These are phyloP conservation scores for Eristalis tenax DNA, from an alignment of 2,888 invertebrate genomes.

Conservation along the genomic window DNA sequence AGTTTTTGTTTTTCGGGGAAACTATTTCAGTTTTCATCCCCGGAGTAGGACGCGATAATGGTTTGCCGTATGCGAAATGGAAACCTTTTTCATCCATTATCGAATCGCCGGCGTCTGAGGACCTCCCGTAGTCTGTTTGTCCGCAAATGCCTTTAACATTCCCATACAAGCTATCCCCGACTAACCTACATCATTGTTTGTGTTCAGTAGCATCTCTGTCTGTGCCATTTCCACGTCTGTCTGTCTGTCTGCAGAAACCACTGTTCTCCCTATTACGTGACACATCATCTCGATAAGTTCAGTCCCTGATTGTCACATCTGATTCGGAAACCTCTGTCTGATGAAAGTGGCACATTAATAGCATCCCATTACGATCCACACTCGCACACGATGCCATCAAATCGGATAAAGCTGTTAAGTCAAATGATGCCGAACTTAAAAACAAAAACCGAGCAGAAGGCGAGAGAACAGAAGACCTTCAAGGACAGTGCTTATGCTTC, in stretches of 20 bases:
- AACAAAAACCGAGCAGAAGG: background rate
- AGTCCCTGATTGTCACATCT: background rate
- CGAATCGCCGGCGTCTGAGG: background rate
- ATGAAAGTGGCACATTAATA: background rate
- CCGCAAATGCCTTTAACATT: no score
- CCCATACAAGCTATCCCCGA: background rate
- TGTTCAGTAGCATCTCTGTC: background rate
- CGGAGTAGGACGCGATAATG: background rate
- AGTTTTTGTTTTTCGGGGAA: background rate
- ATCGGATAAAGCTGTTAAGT: background rate
- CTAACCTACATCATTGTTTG: background rate
- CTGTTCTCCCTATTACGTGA: background rate
- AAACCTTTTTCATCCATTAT: background rate
- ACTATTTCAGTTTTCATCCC: background rate
- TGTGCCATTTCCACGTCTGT: background rate
- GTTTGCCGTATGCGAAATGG: background rate
- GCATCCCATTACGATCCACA: background rate
- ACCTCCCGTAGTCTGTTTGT: no score
- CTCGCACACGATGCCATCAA: background rate
- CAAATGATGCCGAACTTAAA: background rate
- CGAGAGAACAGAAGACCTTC: background rate
- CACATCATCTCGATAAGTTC: background rate
- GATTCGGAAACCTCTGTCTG: background rate
- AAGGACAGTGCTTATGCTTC: background rate
- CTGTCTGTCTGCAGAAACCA: no score